These are phyloP conservation scores for Platysteira castanea DNA, from an alignment of 2,113 vertebrate species.

Conservation along the genomic window DNA sequence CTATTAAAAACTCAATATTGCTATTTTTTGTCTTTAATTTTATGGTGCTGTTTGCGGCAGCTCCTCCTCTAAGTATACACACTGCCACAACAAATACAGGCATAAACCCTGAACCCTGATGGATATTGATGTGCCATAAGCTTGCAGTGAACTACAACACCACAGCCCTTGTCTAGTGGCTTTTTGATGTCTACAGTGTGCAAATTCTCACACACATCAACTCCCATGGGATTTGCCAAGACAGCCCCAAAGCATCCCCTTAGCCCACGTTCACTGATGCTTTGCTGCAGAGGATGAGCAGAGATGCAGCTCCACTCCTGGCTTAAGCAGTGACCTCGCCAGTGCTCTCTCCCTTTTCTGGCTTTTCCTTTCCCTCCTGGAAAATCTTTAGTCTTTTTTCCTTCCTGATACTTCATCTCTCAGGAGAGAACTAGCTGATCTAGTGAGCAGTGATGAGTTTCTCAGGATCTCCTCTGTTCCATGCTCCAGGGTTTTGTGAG, in stretches of 20 bases:
- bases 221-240: neutral
- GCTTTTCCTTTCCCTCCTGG: neutral
- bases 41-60: neutral
- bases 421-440: neutral
- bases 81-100: neutral
- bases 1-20: conserved; percentile 2
- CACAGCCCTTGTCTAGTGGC: neutral
- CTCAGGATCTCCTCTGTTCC: neutral
- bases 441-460: neutral
- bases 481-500: neutral
- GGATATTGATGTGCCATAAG: neutral
- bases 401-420: neutral
- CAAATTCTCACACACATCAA: neutral
- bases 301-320: neutral
- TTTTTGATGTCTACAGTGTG: neutral
- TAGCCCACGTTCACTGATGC: neutral
- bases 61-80: neutral
- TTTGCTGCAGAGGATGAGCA: neutral
- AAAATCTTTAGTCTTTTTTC: neutral
- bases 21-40: neutral
- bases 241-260: fast-evolving
- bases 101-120: neutral
- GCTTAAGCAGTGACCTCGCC: neutral
- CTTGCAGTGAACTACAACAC: neutral
- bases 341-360: neutral